phyloP scores from a whole-genome alignment of 2,797 vertebrate genomes.

The Aplochiton taeniatus region DNA sequence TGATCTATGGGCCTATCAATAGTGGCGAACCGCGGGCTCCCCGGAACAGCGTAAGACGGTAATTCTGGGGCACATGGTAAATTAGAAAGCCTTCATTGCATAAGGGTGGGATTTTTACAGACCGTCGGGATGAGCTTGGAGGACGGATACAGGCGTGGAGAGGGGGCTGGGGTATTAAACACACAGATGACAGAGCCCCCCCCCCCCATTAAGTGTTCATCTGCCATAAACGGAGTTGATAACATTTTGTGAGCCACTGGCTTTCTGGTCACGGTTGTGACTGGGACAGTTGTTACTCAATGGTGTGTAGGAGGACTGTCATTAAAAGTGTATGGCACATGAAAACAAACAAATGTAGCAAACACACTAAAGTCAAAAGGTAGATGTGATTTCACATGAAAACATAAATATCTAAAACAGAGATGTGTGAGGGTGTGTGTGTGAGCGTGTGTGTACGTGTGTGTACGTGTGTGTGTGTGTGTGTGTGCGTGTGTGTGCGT shows the following conservation, averaged over 20 bases:
- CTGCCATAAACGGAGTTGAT: constrained; percentile 38
- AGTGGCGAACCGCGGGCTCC: constrained; percentile 54
- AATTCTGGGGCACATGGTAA: constrained; percentile 51
- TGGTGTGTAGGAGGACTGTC: no score
- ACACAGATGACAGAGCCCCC: constrained; percentile 33
- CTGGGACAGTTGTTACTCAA: no score
- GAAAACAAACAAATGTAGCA: no score
- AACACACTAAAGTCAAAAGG: no score
- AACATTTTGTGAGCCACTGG: constrained; percentile 6
- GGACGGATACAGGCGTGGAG: constrained; percentile 21
- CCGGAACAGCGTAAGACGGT: constrained; percentile 50
- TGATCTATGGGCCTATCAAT: constrained; percentile 69
- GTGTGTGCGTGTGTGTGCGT: no score
- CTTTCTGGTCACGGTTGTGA: no score
- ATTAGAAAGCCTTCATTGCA: constrained; percentile 55
- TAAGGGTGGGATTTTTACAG: constrained; percentile 47
- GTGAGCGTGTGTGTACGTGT: no score
- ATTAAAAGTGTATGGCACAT: no score
- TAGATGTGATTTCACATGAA: no score
- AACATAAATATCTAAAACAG: no score
- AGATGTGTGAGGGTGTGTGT: no score
- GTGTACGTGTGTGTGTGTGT: no score
- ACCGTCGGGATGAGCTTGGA: constrained; percentile 40
- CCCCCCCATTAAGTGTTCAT: constrained; percentile 31
- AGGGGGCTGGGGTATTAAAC: constrained; percentile 36